Conservation (phyloP, 2,888 invertebrate species). For the Agonopterix alstromeriana region DNA sequence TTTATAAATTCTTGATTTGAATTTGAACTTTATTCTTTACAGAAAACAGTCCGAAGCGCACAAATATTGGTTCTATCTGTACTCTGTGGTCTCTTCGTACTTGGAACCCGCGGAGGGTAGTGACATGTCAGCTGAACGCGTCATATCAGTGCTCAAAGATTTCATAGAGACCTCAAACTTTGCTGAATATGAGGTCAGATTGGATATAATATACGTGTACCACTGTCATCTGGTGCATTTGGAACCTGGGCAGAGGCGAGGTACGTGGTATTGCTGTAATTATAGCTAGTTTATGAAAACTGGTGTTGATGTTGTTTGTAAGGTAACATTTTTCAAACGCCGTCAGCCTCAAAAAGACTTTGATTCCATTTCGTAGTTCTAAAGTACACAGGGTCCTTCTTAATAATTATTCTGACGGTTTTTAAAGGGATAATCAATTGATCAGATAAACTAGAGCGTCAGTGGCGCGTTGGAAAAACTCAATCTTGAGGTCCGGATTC, state of each 20-base stretch:
- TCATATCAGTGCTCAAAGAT: slow-evolving; percentile 80
- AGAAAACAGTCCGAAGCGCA: slow-evolving; percentile 82
- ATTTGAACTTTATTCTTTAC: slow-evolving; percentile 13
- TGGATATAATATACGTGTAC: slow-evolving; percentile 87
- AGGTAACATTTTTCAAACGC: no score
- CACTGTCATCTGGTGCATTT: slow-evolving; percentile 86
- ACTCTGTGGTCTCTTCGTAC: slow-evolving; percentile 82
- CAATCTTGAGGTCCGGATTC: no score
- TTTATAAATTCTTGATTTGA: no score
- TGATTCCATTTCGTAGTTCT: no score
- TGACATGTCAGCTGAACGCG: slow-evolving; percentile 28
- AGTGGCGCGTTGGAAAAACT: no score
- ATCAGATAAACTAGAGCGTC: no score
- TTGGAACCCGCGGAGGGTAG: slow-evolving; percentile 42
- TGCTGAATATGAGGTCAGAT: slow-evolving; percentile 88
- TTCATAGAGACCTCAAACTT: slow-evolving; percentile 90
- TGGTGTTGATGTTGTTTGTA: no score
- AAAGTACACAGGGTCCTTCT: no score
- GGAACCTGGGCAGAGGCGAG: slow-evolving; percentile 50
- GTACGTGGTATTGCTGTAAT: slow-evolving; percentile 30
- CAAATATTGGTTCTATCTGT: slow-evolving; percentile 95
- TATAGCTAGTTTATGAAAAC: no score
- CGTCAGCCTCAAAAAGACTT: no score
- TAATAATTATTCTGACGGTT: no score
- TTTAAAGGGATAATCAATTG: no score